Evolutionary conservation across 2,888 invertebrate genomes (phyloP).

Genomic region (Noctua fimbriata): DNA sequence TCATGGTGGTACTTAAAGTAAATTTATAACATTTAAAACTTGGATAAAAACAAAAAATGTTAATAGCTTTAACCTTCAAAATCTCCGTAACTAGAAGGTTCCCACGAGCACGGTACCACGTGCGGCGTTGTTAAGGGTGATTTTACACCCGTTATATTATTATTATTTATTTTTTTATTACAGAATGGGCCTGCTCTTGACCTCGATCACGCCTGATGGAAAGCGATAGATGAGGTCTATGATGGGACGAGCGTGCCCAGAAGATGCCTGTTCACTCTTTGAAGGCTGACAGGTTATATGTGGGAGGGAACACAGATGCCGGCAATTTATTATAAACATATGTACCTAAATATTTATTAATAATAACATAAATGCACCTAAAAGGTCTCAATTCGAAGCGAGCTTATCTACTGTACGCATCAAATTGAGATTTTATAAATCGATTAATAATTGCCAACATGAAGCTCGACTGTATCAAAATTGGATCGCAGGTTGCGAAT

Average conservation of each 20-base stretch:
- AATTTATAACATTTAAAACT: background rate
- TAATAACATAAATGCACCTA: constrained; percentile 9
- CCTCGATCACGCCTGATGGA: no score
- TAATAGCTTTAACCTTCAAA: background rate
- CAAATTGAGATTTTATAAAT: constrained; percentile 34
- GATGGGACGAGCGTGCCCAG: no score
- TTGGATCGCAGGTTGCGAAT: constrained; percentile 40
- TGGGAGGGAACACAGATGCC: no score
- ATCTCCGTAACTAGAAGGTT: background rate
- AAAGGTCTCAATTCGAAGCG: constrained; percentile 14
- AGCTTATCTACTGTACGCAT: constrained; percentile 33
- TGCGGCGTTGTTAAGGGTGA: background rate
- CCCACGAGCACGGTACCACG: background rate
- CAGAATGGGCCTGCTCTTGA: no score
- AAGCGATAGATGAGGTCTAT: no score
- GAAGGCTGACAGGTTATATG: no score
- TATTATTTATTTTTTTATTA: no score
- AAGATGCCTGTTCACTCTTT: no score
- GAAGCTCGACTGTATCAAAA: constrained; percentile 44
- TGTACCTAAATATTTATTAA: background rate
- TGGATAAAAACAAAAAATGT: background rate
- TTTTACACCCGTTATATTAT: background rate
- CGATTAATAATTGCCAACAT: constrained; percentile 35
- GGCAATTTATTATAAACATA: constrained; percentile 14
- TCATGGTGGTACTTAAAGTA: background rate